Evolutionary conservation across 2,797 vertebrate genomes (phyloP).

Genomic region (Gymnothorax javanicus): DNA sequence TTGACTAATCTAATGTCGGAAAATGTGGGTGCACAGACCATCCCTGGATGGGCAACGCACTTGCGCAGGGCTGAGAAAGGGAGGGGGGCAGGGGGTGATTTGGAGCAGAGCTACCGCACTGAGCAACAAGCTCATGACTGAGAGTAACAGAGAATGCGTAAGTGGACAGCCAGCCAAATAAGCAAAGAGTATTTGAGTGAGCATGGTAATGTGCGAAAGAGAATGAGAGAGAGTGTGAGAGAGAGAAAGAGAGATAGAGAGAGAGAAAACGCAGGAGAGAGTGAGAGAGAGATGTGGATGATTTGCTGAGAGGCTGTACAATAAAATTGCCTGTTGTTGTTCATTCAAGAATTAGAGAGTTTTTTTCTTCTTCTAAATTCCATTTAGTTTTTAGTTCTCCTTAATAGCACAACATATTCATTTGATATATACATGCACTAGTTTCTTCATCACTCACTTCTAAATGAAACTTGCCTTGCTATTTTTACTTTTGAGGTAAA

Average conservation of each 20-base stretch:
- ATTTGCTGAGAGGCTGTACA: not conserved
- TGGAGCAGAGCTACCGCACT: not conserved
- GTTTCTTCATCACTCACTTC: not conserved
- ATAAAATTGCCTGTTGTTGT: not conserved
- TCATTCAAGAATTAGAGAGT: not conserved
- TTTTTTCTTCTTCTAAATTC: not conserved
- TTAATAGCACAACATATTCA: not conserved
- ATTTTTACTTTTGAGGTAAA: not conserved
- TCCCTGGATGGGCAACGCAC: not conserved
- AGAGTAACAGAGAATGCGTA: not conserved
- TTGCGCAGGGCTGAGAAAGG: not conserved
- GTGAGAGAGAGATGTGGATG: not conserved
- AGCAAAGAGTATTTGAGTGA: not conserved
- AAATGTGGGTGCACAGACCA: not conserved
- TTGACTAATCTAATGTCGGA: not conserved
- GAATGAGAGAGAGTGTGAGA: not conserved
- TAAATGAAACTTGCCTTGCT: not conserved
- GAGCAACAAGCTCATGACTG: not conserved
- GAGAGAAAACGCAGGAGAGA: not conserved
- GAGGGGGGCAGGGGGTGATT: not conserved
- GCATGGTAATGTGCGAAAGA: not conserved
- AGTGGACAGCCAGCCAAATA: not conserved
- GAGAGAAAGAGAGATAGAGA: not conserved
- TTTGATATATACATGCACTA: not conserved
- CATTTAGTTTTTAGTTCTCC: not conserved